phyloP scores from a whole-genome alignment of 2,797 vertebrate genomes.

The Remorina albescens region DNA sequence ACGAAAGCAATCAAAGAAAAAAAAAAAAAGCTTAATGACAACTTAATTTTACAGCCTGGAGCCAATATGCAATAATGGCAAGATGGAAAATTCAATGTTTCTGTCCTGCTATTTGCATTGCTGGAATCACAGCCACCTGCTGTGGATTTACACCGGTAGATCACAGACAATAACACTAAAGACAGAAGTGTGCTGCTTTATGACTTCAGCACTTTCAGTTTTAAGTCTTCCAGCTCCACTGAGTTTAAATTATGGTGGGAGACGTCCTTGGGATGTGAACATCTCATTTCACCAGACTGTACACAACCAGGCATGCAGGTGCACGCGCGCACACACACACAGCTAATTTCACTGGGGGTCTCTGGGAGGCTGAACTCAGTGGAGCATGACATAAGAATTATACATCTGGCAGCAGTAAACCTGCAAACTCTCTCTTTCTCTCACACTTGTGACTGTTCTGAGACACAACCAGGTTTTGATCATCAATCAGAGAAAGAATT shows the following conservation, averaged over 20 bases:
- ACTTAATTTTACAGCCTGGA: conserved; percentile 57
- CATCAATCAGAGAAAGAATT: conserved; percentile 56
- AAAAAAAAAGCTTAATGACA: too few relatives aligned
- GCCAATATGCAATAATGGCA: conserved; percentile 51
- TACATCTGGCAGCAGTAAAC: conserved; percentile 80
- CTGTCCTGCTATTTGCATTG: conserved; percentile 64
- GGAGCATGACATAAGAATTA: conserved; percentile 81
- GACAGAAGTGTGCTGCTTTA: conserved; percentile 80
- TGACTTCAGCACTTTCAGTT: conserved; percentile 81
- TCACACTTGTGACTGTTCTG: conserved; percentile 46
- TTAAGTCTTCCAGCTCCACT: conserved; percentile 82
- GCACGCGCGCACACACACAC: conserved; percentile 42
- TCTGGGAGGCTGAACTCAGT: conserved; percentile 76
- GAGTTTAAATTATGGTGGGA: conserved; percentile 84
- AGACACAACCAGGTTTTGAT: conserved; percentile 64
- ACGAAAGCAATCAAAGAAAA: conserved; percentile 7
- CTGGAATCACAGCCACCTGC: conserved; percentile 69
- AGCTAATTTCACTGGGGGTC: conserved; percentile 77
- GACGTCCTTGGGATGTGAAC: conserved; percentile 86
- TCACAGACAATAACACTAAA: conserved; percentile 81
- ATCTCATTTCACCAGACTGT: conserved; percentile 80
- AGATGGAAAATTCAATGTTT: conserved; percentile 40
- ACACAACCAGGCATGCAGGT: too few relatives aligned
- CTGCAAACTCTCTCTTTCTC: conserved; percentile 58
- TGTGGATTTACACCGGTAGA: conserved; percentile 76